Evolutionary conservation across 2,113 vertebrate species (phyloP), one percentile per base, ranked within the genome.

Genomic region (Trogon melanurus): DNA sequence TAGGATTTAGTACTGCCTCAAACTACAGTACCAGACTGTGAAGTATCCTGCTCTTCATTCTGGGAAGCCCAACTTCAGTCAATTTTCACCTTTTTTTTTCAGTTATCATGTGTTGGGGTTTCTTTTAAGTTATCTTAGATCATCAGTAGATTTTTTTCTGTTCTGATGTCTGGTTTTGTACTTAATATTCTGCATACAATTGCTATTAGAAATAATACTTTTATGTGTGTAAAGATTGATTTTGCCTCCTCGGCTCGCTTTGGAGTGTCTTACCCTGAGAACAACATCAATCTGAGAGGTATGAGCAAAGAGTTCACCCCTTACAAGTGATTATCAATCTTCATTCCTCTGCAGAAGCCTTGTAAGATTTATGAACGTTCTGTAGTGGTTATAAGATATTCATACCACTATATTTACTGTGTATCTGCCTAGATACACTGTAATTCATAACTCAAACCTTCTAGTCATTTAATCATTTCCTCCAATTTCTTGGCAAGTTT

Each of bases 131-230:
- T 27, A 38, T 62, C 14, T 84, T 54, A 22, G 38, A 51, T 34
- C 1, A 32, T 34, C 25, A n/a, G 11, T 27, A 64, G 7, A 36
- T 23, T 30, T 66, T 66, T 66, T 87, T 38, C 10, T 53, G 3
- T 60, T 91, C 12, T 53, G 16, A 48, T 48, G 18, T 29, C 11
- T 48, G 27, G 1, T 44, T 58, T 54, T 16, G 4, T 41, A 27
- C 0, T 74, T 61, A 3, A 7, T 32, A 5, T 48, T 47, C 34
- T 2, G 0, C 19, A 45, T 32, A 19, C 4, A 54, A n/a, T 41
- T 57, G 4, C 6, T 72, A 50, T 54, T 72, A 50, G 53, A 48
- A 56, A 47, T 13, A 69, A 30, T 22, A 30, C 2, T 41, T 75
- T 80, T 66, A 18, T 30, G 5, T 41, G 2, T 48, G 18, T 70